Evolutionary conservation across 2,888 invertebrate genomes (phyloP).

Genomic region (Mellilla xanthometata): DNA sequence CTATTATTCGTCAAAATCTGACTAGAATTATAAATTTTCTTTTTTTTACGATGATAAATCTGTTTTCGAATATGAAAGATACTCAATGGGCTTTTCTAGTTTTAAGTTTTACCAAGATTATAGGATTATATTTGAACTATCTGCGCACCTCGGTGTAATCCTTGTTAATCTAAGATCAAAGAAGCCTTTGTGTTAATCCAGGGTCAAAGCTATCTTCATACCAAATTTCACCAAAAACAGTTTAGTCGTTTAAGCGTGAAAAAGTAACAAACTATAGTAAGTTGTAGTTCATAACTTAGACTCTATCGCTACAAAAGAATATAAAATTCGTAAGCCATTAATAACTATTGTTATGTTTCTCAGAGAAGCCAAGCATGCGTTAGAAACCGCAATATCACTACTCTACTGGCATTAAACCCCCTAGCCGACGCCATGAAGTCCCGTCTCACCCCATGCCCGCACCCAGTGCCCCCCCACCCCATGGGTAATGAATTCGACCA

Average conservation of each 20-base stretch:
- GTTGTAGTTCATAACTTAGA: not conserved
- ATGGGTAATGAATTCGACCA: slow-evolving; percentile 76
- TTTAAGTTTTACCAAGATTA: too few relatives aligned
- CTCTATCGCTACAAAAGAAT: not conserved
- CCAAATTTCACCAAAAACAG: too few relatives aligned
- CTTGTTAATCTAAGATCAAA: too few relatives aligned
- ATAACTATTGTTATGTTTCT: slow-evolving; percentile 42
- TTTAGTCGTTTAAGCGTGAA: too few relatives aligned
- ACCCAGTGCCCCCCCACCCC: slow-evolving; percentile 50
- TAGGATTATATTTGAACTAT: too few relatives aligned
- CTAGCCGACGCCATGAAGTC: slow-evolving; percentile 67
- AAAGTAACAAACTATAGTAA: too few relatives aligned
- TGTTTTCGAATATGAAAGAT: slow-evolving; percentile 19
- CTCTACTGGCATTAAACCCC: slow-evolving; percentile 74
- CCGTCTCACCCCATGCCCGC: slow-evolving; percentile 47
- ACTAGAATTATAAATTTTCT: slow-evolving; percentile 13
- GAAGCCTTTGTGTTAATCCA: too few relatives aligned
- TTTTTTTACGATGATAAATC: slow-evolving; percentile 8
- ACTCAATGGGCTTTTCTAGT: too few relatives aligned
- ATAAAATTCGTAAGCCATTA: slow-evolving; percentile 24
- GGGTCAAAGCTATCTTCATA: too few relatives aligned
- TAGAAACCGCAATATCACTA: slow-evolving; percentile 76
- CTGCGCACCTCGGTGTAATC: too few relatives aligned
- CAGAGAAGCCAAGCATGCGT: slow-evolving; percentile 56
- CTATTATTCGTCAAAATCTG: slow-evolving; percentile 2